Evolutionary conservation across 1,140 invertebrate species (phyloP), one percentile per base, ranked within the genome.

Genomic region (Drosophila guanche): DNA sequence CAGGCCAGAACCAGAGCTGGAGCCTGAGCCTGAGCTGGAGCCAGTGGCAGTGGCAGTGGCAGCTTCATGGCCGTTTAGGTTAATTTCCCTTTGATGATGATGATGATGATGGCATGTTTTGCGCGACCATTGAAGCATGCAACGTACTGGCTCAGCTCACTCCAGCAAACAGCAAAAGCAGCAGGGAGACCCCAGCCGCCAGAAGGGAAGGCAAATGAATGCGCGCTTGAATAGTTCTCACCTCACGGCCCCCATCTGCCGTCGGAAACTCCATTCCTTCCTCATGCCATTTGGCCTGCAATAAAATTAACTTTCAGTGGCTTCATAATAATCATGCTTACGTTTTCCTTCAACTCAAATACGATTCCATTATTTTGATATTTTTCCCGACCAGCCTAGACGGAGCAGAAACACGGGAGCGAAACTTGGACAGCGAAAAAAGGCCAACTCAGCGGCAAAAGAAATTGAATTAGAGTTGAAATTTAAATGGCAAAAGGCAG

Each of bases 391-490:
- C 56, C 46, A 16, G 62, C 50, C 54, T 71, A 79, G 56, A 65
- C 23, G 42, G 20, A n/a, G 10, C 2, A 7, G 45, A 63, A 67
- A 53, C 40, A 37, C 23, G 65, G 48, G 3, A 33, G 3, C 16
- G 16, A 50, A 14, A 67, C 61, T 23, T n/a, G 58, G 29, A 20
- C 53, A 37, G 46, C 33, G 42, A 12, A 53, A 85, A 85, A 85
- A 68, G 61, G 81, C 74, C 59, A 86, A 74, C 63, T 86, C 81
- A 86, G 81, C 81, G 69, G 27, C 54, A 59, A 61, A 84, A 76
- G 56, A 85, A 85, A 86, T 86, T 86, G 77, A 86, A 86, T 86
- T 86, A 86, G 77, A 88, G 83, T 77, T 77, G 81, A 71, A 78
- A 83, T 83, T 83, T 84, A 83, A 83, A 83, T 78, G 61, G 79